Conservation (phyloP, 1,140 invertebrate genomes). For the Cotesia vestalis region DNA sequence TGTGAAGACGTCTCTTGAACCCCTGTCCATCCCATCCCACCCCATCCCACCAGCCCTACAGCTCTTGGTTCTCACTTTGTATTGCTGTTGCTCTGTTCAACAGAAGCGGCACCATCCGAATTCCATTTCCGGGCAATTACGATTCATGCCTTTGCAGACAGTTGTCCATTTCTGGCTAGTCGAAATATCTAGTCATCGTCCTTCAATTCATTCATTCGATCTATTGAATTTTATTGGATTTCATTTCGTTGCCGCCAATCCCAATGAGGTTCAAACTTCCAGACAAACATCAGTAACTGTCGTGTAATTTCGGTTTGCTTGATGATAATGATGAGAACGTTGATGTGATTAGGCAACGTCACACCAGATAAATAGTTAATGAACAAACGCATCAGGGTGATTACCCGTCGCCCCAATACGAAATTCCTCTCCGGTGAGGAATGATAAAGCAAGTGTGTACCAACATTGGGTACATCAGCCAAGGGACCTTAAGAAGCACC, state of each 20-base stretch:
- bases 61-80: conserved; percentile 16
- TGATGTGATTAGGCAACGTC: neutral
- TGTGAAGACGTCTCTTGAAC: conserved; percentile 21
- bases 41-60: conserved; percentile 13
- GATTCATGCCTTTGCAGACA: conserved; percentile 51
- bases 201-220: too few species aligned
- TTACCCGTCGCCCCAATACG: conserved; percentile 3
- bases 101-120: conserved; percentile 53
- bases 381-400: conserved; percentile 29
- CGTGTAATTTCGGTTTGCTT: too few species aligned
- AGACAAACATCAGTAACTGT: too few species aligned
- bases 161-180: neutral
- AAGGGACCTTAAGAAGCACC: conserved; percentile 6
- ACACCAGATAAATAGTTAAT: conserved; percentile 32
- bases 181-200: too few species aligned
- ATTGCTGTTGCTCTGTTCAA: conserved; percentile 34
- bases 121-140: conserved; percentile 62
- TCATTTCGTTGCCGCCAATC: too few species aligned
- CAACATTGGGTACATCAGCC: too few species aligned
- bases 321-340: neutral
- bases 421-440: neutral
- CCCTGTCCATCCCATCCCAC: neutral
- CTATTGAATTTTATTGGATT: too few species aligned
- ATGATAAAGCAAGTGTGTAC: neutral
- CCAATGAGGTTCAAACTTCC: too few species aligned